A percentile compares a stretch with the other conserved stretches of the same genome.
These are phyloP conservation scores for Dinoponera quadriceps DNA, from an alignment of 1,140 invertebrate species.

Conservation along the genomic window DNA sequence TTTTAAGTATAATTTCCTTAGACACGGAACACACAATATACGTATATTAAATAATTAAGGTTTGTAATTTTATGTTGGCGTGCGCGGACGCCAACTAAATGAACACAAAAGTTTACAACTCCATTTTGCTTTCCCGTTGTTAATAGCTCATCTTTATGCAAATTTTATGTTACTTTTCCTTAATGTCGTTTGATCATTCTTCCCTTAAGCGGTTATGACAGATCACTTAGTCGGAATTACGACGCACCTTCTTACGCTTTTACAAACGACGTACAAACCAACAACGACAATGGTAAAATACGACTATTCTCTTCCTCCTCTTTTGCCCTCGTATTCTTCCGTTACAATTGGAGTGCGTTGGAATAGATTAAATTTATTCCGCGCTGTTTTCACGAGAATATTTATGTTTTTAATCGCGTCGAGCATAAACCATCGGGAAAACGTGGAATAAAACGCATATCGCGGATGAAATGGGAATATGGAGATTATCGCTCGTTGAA, in stretches of 20 bases:
- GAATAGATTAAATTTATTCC: neutral
- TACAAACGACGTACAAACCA: neutral
- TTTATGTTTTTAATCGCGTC: neutral
- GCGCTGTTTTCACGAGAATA: neutral
- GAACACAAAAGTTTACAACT: neutral
- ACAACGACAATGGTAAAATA: conserved; percentile 15
- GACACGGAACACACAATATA: no score
- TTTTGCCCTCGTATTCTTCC: neutral
- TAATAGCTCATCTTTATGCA: neutral
- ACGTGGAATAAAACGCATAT: neutral
- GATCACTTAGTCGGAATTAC: conserved; percentile 20
- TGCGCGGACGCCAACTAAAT: no score
- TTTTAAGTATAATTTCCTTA: no score
- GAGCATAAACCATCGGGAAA: neutral
- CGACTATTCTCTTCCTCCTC: neutral
- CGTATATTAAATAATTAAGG: neutral
- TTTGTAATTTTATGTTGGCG: neutral
- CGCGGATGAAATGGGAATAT: neutral
- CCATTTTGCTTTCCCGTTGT: no score
- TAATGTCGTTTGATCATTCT: conserved; percentile 7
- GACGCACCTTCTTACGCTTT: neutral
- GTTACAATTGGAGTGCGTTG: neutral
- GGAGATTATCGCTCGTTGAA: no score
- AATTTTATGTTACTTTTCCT: neutral
- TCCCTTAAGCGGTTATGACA: neutral